Percentiles rank a stretch among this genome's conserved stretches.
Conservation (phyloP, 2,797 vertebrate species). For the Syndactyla subalaris region DNA sequence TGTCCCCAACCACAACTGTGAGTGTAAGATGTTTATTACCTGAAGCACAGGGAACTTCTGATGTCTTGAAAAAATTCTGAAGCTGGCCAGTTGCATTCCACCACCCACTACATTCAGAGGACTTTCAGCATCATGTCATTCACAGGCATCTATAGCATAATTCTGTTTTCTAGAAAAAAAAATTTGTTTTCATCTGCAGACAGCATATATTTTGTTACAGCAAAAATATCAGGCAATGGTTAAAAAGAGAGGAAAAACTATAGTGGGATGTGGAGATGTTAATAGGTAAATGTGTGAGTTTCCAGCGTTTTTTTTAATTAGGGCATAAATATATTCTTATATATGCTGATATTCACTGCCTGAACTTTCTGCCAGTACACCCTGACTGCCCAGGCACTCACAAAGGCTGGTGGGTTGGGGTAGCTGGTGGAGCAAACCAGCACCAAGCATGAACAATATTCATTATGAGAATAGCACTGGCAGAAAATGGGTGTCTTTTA, state of each 20-base stretch:
- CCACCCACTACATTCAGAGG: neutral
- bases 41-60: neutral
- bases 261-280: neutral
- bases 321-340: neutral
- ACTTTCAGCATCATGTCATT: neutral
- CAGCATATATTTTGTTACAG: neutral
- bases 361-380: neutral
- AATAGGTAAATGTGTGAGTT: neutral
- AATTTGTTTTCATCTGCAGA: neutral
- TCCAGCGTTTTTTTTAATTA: neutral
- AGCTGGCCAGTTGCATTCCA: neutral
- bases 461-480: neutral
- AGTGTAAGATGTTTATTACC: neutral
- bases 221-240: neutral
- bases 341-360: neutral
- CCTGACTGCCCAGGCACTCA: neutral
- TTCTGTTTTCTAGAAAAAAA: neutral
- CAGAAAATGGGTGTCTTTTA: constrained; percentile 8
- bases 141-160: neutral
- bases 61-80: neutral
- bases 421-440: neutral
- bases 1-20: neutral
- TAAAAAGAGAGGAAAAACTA: neutral
- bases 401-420: neutral
- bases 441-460: neutral